These are phyloP conservation scores for Aethina tumida DNA, from an alignment of 1,140 invertebrate species.

Conservation along the genomic window DNA sequence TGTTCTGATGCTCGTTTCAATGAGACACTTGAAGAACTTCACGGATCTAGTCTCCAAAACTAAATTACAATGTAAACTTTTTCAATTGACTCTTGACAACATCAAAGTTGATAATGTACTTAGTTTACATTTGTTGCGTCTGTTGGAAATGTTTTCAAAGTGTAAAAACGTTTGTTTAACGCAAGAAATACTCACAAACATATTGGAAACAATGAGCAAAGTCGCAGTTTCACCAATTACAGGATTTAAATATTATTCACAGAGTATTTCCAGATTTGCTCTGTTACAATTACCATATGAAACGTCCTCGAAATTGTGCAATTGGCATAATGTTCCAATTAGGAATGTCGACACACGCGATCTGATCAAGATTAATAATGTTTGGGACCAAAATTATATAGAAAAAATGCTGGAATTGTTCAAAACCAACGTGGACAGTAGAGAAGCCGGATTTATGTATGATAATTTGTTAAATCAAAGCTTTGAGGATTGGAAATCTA, in stretches of 20 bases:
- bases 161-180: constrained; percentile 1
- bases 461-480: too few species aligned
- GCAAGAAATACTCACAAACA: background rate
- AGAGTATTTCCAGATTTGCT: constrained; percentile 3
- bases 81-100: constrained; percentile 3
- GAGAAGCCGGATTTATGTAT: too few species aligned
- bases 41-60: background rate
- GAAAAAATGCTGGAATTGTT: too few species aligned
- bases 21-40: background rate
- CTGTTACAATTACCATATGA: too few species aligned
- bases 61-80: background rate
- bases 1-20: constrained; percentile 4
- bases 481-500: too few species aligned
- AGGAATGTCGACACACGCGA: too few species aligned
- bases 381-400: too few species aligned
- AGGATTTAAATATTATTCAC: constrained; percentile 4
- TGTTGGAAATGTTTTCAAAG: constrained; percentile 3
- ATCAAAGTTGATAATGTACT: constrained; percentile 1
- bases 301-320: too few species aligned
- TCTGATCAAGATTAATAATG: too few species aligned
- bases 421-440: too few species aligned
- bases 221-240: constrained; percentile 4
- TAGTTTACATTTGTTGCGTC: constrained; percentile 2
- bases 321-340: too few species aligned
- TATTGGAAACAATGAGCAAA: constrained; percentile 9